Percentiles rank a stretch among this genome's conserved stretches.
Conservation (phyloP, 1,140 invertebrate genomes). For the Orius insidiosus region DNA sequence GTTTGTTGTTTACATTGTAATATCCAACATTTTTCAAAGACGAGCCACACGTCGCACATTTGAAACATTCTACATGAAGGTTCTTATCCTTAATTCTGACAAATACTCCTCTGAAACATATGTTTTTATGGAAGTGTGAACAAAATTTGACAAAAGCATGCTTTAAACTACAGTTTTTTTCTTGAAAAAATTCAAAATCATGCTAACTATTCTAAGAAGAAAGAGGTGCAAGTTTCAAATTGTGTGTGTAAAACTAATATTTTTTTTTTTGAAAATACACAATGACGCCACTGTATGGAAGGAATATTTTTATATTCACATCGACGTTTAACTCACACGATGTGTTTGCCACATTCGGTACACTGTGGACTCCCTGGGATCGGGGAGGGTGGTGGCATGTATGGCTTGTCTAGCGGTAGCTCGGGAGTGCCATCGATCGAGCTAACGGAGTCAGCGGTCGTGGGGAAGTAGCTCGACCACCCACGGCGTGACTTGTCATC, state of each 20-base stretch:
- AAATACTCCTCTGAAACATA: constrained; percentile 68
- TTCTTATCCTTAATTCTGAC: constrained; percentile 92
- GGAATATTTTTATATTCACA: background rate
- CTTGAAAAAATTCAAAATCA: background rate
- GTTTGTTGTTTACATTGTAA: constrained; percentile 87
- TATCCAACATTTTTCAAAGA: constrained; percentile 92
- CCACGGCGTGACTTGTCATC: constrained; percentile 38
- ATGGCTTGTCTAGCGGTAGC: constrained; percentile 26
- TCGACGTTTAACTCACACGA: constrained; percentile 43
- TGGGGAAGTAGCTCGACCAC: constrained; percentile 32
- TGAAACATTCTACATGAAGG: constrained; percentile 92
- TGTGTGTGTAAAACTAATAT: background rate
- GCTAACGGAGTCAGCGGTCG: constrained; percentile 28
- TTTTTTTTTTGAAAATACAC: background rate
- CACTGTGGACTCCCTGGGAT: constrained; percentile 39
- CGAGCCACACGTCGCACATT: constrained; percentile 84
- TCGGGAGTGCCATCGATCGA: constrained; percentile 23
- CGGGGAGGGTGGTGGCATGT: constrained; percentile 23
- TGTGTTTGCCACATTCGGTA: constrained; percentile 51
- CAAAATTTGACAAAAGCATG: background rate
- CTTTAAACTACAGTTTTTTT: background rate
- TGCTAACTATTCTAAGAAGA: background rate
- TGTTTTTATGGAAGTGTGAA: background rate
- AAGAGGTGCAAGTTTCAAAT: no score
- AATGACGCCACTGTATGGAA: background rate